phyloP scores from a whole-genome alignment of 2,888 invertebrate species.

The Brachypalpus laphriformis region DNA sequence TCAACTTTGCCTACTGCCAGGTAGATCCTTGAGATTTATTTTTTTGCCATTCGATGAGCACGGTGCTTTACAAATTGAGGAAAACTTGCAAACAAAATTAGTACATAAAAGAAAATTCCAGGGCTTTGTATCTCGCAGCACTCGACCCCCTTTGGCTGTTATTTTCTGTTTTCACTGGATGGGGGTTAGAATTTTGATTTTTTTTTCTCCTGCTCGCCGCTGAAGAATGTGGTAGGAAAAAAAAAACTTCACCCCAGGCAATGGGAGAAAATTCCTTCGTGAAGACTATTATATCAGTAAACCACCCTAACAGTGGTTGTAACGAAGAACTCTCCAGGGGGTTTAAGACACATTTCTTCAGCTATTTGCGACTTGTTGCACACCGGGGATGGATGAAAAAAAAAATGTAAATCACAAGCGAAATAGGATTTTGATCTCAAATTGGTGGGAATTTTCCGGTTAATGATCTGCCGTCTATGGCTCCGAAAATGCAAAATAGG shows the following conservation, averaged over 20 bases:
- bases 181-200: conserved; percentile 13
- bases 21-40: conserved; percentile 55
- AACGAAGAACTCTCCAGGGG: conserved; percentile 30
- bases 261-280: conserved; percentile 25
- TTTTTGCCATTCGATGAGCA: conserved; percentile 40
- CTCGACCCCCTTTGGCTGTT: background rate
- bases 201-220: background rate
- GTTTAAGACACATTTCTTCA: conserved; percentile 46
- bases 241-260: conserved; percentile 32
- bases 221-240: conserved; percentile 25
- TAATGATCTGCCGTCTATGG: conserved; percentile 29
- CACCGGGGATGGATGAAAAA: conserved; percentile 15
- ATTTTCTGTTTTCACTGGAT: background rate
- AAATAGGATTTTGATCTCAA: conserved; percentile 47
- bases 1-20: conserved; percentile 41
- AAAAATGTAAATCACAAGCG: conserved; percentile 27
- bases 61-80: conserved; percentile 45
- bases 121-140: conserved; percentile 25
- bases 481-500: conserved; percentile 26
- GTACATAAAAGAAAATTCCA: conserved; percentile 57
- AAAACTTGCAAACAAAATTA: conserved; percentile 63
- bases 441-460: conserved; percentile 38
- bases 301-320: conserved; percentile 24
- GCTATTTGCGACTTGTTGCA: conserved; percentile 68
- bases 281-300: conserved; percentile 36